Conservation (phyloP, 2,113 vertebrate genomes). For the Argyrosomus japonicus region DNA sequence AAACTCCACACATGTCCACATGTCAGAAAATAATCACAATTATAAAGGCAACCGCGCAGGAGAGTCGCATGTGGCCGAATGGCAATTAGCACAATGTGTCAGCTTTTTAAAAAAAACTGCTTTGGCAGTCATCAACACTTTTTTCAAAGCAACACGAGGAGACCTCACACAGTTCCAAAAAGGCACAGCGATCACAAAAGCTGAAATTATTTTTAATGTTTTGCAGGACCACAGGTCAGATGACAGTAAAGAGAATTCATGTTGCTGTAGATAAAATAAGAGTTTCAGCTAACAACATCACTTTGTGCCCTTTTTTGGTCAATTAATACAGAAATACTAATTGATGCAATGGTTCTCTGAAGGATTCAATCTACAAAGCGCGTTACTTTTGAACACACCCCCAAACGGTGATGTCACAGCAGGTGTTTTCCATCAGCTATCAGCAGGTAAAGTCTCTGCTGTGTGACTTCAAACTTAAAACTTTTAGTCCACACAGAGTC, state of each 20-base stretch:
- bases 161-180: not conserved
- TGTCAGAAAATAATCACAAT: conserved; percentile 23
- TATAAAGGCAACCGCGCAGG: not conserved
- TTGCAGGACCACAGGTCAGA: not conserved
- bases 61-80: conserved; percentile 12
- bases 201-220: not conserved
- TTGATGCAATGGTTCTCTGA: no score
- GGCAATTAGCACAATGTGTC: conserved; percentile 11
- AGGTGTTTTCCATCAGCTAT: not conserved
- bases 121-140: not conserved
- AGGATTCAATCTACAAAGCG: not conserved
- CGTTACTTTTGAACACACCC: not conserved
- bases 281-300: not conserved
- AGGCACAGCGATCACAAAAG: not conserved
- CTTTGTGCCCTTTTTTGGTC: not conserved
- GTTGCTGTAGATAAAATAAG: not conserved
- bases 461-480: not conserved
- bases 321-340: not conserved
- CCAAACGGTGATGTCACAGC: not conserved
- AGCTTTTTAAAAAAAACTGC: not conserved
- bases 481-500: not conserved
- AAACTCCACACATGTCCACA: not conserved
- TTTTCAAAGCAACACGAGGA: not conserved
- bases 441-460: not conserved
- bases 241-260: not conserved